Percentiles rank a stretch among this genome's conserved stretches.
Conservation (phyloP, 2,888 invertebrate genomes). For the Trichopria drosophilae region DNA sequence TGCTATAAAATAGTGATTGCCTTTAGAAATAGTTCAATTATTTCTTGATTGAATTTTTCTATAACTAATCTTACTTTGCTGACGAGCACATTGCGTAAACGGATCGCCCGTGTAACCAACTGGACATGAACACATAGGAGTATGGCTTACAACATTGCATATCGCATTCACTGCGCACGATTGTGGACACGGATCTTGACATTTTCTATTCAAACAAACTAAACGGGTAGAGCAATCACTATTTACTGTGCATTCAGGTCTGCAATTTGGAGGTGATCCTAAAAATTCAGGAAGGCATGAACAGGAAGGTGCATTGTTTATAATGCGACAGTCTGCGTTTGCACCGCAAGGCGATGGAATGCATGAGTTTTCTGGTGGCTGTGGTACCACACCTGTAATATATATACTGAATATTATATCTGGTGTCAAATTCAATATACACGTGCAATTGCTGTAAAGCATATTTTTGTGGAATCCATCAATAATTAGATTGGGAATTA, state of each 20-base stretch:
- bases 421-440: too few species aligned
- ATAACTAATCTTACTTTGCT: constrained; percentile 53
- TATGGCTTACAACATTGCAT: constrained; percentile 70
- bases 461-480: too few species aligned
- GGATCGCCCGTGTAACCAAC: constrained; percentile 65
- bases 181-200: constrained; percentile 73
- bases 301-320: constrained; percentile 72
- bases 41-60: too few species aligned
- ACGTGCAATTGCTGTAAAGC: too few species aligned
- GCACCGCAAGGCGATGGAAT: constrained; percentile 81
- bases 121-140: constrained; percentile 67
- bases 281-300: constrained; percentile 70
- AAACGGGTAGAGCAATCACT: constrained; percentile 71
- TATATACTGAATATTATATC: constrained; percentile 8
- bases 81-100: constrained; percentile 61
- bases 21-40: too few species aligned
- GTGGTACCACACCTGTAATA: constrained; percentile 58
- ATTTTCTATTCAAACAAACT: constrained; percentile 78
- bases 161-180: constrained; percentile 73
- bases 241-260: constrained; percentile 79
- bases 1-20: neutral
- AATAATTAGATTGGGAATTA: too few species aligned
- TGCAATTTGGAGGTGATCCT: constrained; percentile 75
- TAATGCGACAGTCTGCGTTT: constrained; percentile 71
- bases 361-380: constrained; percentile 68